A percentile compares a stretch with the other conserved stretches of the same genome.
phyloP scores from a whole-genome alignment of 2,888 invertebrate species.

The Mylabris sibirica region DNA sequence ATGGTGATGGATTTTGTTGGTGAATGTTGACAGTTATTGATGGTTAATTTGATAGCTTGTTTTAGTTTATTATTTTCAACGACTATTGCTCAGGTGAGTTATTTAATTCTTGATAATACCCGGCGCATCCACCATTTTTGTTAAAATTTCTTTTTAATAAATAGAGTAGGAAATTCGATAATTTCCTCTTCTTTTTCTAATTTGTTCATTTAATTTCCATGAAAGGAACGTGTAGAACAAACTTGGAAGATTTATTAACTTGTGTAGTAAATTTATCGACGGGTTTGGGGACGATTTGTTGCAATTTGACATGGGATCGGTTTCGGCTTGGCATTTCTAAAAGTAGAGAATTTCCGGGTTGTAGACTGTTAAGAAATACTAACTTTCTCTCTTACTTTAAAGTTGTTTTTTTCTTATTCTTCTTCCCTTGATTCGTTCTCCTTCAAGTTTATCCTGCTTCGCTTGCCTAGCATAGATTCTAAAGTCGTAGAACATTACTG shows the following conservation, averaged over 20 bases:
- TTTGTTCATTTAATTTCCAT: slow-evolving; percentile 5
- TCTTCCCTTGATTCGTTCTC: slow-evolving; percentile 10
- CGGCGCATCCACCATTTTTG: not conserved
- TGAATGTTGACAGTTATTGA: slow-evolving; percentile 34
- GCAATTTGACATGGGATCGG: slow-evolving; percentile 45
- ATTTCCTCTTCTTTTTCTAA: not conserved
- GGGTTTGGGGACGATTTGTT: slow-evolving; percentile 48
- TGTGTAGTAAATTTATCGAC: slow-evolving; percentile 42
- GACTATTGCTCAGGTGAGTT: slow-evolving; percentile 33
- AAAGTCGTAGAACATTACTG: slow-evolving; percentile 19
- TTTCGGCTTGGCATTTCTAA: slow-evolving; percentile 31
- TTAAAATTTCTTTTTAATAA: too few species aligned
- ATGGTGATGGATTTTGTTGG: slow-evolving; percentile 23
- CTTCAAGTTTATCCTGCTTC: not conserved
- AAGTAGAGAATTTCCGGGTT: slow-evolving; percentile 32
- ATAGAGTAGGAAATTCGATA: not conserved
- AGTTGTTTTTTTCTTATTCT: slow-evolving; percentile 36
- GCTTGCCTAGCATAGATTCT: not conserved
- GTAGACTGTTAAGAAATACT: not conserved
- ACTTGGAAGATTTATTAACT: slow-evolving; percentile 4
- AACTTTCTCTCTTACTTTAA: slow-evolving; percentile 28
- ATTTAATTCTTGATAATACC: not conserved
- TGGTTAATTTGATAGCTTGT: slow-evolving; percentile 29
- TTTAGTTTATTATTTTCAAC: slow-evolving; percentile 27
- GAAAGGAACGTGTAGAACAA: not conserved